phyloP scores from a whole-genome alignment of 1,140 invertebrate genomes.

The Chironomus tepperi region DNA sequence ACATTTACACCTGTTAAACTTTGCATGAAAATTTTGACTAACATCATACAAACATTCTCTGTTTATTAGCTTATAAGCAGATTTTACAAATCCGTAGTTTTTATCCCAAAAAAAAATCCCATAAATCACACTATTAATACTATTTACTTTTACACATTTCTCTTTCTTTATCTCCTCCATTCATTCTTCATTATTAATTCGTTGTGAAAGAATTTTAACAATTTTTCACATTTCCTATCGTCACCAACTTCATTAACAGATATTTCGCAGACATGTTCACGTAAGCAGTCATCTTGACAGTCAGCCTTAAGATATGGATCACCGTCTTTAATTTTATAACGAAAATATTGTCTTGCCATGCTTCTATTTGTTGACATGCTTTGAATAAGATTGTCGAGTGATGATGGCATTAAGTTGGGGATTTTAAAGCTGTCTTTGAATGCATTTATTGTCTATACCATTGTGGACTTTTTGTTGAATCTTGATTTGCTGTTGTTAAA shows the following conservation, averaged over 20 bases:
- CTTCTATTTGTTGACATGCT: constrained; percentile 40
- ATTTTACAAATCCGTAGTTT: too few relatives aligned
- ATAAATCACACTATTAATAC: too few relatives aligned
- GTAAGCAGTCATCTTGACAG: constrained; percentile 42
- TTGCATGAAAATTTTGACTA: too few relatives aligned
- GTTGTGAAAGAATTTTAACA: constrained; percentile 29
- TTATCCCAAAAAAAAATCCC: too few relatives aligned
- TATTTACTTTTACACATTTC: too few relatives aligned
- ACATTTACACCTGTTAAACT: too few relatives aligned
- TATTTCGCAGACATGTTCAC: constrained; percentile 45
- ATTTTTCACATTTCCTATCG: constrained; percentile 45
- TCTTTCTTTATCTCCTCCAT: neutral
- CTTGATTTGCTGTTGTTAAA: constrained; percentile 63
- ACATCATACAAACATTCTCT: too few relatives aligned
- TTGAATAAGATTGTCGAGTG: constrained; percentile 43
- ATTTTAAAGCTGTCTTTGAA: constrained; percentile 54
- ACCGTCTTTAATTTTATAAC: constrained; percentile 37
- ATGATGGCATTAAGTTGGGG: constrained; percentile 39
- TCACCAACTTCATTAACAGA: constrained; percentile 47
- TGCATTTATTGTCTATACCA: constrained; percentile 62
- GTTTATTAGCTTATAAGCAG: too few relatives aligned
- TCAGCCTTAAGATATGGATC: constrained; percentile 38
- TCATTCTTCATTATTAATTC: neutral
- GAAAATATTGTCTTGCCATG: constrained; percentile 34
- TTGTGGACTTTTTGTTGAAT: constrained; percentile 42